Base-by-base conservation (phyloP, 2,797 vertebrate genomes). In the Arnoldichthys spilopterus region DNA sequence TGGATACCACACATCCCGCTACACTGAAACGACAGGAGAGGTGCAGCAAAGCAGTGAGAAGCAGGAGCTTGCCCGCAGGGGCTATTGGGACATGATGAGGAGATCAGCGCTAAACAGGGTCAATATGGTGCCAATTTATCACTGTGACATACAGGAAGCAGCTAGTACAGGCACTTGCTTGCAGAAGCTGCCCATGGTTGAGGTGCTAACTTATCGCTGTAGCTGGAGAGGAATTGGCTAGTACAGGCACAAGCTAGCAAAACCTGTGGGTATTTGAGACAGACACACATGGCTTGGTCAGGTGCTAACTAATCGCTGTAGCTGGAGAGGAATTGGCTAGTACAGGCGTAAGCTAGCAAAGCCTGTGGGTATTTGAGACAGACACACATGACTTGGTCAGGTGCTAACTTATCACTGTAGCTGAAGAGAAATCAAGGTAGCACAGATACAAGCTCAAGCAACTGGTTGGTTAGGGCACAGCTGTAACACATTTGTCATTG, bases 51-150 rank as follows among this genome's bases (percentile, higher is more conserved):
- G 22, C 9, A 8, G 15, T 7, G 15, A 12, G 24, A 47, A 28
- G 40, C 64, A 16, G 40, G 24, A 47, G 40, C 2, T 3, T 24
- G 1, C 43, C 64, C 47, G 58, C 13, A 49, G 67, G 24, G 30
- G 68, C 24, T 63, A n/a, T 18, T n/a, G n/a, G 59, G 59, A 78
- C 51, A 68, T 63, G 56, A 62, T 62, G 54, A 51, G 34, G 22
- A 40, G 61, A 71, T 68, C 22, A 28, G 22, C 28, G 45, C 7
- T 63, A 71, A 71, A 71, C 13, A 12, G 8, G n/a, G 30, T 15
- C n/a, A 34, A 2, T 16, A 64, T 37, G 24, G 62, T 16, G 22
- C 26, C 11, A 58, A 58, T 28, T 28, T 28, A 30, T 28, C 4
- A 28, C 16, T 32, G 28, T 18, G 2, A 6, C 15, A 6, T 4